phyloP scores from a whole-genome alignment of 2,888 invertebrate species.

The Clostera curtula region DNA sequence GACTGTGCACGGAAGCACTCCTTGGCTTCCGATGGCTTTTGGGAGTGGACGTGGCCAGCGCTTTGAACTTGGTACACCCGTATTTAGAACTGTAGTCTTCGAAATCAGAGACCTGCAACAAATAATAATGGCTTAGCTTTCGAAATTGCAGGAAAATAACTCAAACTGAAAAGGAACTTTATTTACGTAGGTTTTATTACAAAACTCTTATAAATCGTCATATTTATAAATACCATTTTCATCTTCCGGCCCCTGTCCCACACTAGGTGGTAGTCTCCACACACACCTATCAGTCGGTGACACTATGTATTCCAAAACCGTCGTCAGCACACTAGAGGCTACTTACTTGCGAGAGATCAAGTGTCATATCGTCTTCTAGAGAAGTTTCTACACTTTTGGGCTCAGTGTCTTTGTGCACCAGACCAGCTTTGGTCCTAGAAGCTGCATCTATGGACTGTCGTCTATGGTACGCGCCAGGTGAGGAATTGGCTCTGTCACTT shows the following conservation, averaged over 20 bases:
- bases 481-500: constrained; percentile 53
- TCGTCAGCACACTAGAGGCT: too few species aligned
- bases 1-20: constrained; percentile 40
- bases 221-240: too few species aligned
- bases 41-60: constrained; percentile 49
- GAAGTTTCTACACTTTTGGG: constrained; percentile 45
- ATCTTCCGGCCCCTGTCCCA: too few species aligned
- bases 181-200: too few species aligned
- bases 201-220: too few species aligned
- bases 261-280: too few species aligned
- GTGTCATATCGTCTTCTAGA: constrained; percentile 52
- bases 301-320: too few species aligned
- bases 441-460: constrained; percentile 35
- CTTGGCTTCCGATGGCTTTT: constrained; percentile 33
- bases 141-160: too few species aligned
- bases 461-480: constrained; percentile 43
- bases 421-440: constrained; percentile 18
- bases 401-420: constrained; percentile 27
- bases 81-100: constrained; percentile 53
- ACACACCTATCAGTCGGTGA: too few species aligned
- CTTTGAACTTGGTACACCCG: constrained; percentile 32
- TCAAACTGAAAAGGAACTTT: too few species aligned
- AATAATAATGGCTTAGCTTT: background rate
- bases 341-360: constrained; percentile 55
- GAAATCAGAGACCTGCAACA: constrained; percentile 54